Evolutionary conservation across 1,140 invertebrate genomes (phyloP).

Genomic region (Pemphigus obesinymphae): DNA sequence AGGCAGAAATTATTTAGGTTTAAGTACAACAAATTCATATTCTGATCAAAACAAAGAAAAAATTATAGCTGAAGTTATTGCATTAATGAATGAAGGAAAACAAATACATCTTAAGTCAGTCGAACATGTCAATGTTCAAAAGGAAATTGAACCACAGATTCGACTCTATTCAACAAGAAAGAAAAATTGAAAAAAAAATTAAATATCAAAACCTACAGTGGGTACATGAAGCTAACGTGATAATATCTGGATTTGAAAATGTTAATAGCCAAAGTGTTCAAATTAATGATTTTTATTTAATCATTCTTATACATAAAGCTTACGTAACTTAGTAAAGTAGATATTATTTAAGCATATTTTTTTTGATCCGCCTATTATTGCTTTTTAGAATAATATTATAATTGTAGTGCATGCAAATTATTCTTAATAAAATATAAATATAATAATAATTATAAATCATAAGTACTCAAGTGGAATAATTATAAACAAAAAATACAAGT

Average conservation of each 20-base stretch:
- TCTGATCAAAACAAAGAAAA: not conserved
- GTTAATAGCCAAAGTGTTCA: not conserved
- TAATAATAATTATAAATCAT: too few relatives aligned
- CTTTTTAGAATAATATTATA: too few relatives aligned
- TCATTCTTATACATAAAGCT: not conserved
- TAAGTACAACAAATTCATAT: not conserved
- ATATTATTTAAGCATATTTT: too few relatives aligned
- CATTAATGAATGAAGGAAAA: not conserved
- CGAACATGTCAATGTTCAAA: not conserved
- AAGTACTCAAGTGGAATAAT: too few relatives aligned
- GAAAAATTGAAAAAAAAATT: not conserved
- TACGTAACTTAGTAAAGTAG: too few relatives aligned
- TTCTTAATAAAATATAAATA: too few relatives aligned
- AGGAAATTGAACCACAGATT: not conserved
- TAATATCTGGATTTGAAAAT: constrained; percentile 6
- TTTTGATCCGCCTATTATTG: too few relatives aligned
- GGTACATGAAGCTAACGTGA: not conserved
- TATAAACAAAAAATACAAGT: too few relatives aligned
- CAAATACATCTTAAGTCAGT: not conserved
- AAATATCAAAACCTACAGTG: not conserved
- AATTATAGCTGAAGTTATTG: not conserved
- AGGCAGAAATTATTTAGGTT: not conserved
- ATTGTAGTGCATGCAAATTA: too few relatives aligned
- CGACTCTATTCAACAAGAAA: not conserved
- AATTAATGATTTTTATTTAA: not conserved